Evolutionary conservation across 30 jellyfish, hydroid and myxozoan genomes (phyloP).

Genomic region (Turritopsis rubra): DNA sequence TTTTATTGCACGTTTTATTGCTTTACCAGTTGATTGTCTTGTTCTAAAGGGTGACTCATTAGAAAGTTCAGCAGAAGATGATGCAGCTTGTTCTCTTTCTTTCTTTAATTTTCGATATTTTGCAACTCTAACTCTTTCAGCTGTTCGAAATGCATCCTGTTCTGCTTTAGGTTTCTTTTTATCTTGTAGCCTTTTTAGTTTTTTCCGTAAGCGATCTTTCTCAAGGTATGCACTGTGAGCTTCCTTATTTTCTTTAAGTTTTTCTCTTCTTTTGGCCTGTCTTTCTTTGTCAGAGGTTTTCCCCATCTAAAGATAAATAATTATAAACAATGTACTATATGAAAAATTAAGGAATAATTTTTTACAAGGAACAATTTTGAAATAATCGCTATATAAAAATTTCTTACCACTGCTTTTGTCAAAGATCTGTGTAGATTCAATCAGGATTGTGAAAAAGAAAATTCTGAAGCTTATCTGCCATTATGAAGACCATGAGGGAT

Average conservation of each 20-base stretch:
- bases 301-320: conserved; percentile 8
- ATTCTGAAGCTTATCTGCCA: conserved; percentile 10
- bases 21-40: conserved; percentile 7
- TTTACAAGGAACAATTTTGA: conserved; percentile 3
- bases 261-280: conserved; percentile 4
- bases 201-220: conserved; percentile 22
- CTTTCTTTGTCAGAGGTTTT: conserved; percentile 13
- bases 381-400: background rate
- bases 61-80: conserved; percentile 11
- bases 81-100: conserved; percentile 24
- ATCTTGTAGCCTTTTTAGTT: conserved; percentile 24
- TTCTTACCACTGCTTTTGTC: conserved; percentile 6
- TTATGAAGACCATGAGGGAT: conserved; percentile 16
- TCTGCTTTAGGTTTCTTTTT: conserved; percentile 23
- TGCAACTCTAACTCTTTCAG: conserved; percentile 35
- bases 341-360: background rate
- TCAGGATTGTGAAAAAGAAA: background rate
- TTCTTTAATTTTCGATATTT: background rate
- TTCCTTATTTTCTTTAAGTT: conserved; percentile 7
- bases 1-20: conserved; percentile 15
- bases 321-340: background rate
- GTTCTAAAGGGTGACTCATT: conserved; percentile 27
- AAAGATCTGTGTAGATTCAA: background rate
- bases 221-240: conserved; percentile 30
- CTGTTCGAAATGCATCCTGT: conserved; percentile 14